Percentiles rank a stretch among this genome's conserved stretches.
phyloP scores from a whole-genome alignment of 2,113 vertebrate genomes.

The Plestiodon gilberti region DNA sequence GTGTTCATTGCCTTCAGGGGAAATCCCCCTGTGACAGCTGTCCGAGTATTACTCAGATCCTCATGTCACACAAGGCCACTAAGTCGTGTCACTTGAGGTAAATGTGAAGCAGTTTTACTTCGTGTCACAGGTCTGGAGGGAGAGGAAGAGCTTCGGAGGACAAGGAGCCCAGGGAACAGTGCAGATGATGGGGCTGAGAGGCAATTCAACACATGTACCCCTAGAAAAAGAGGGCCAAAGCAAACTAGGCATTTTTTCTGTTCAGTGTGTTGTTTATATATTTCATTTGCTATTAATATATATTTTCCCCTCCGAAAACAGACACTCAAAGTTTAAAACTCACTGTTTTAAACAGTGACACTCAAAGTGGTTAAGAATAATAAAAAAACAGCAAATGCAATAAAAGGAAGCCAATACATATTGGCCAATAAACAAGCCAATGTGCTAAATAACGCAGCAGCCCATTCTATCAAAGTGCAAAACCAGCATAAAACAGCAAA shows the following conservation, averaged over 20 bases:
- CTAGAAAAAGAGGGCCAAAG: neutral
- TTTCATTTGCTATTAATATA: too few relatives aligned
- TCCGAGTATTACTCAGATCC: neutral
- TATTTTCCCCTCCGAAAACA: too few relatives aligned
- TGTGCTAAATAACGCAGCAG: too few relatives aligned
- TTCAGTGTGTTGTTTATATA: too few relatives aligned
- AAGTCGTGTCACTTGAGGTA: slow-evolving; percentile 1
- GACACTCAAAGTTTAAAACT: too few relatives aligned
- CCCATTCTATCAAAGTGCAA: too few relatives aligned
- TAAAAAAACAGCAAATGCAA: too few relatives aligned
- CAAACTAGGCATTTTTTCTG: neutral
- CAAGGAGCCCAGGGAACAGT: neutral
- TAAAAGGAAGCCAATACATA: too few relatives aligned
- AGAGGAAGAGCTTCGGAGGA: neutral
- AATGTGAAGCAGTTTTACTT: neutral
- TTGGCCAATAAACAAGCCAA: too few relatives aligned
- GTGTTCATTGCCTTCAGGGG: neutral
- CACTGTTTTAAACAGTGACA: too few relatives aligned
- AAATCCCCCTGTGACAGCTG: neutral
- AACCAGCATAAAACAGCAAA: too few relatives aligned
- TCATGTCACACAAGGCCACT: neutral
- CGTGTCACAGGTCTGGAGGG: neutral
- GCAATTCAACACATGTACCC: neutral
- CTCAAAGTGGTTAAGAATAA: too few relatives aligned
- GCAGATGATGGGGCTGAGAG: neutral